Base-by-base conservation (phyloP, 2,888 invertebrate species). In the Watsonalla binaria region DNA sequence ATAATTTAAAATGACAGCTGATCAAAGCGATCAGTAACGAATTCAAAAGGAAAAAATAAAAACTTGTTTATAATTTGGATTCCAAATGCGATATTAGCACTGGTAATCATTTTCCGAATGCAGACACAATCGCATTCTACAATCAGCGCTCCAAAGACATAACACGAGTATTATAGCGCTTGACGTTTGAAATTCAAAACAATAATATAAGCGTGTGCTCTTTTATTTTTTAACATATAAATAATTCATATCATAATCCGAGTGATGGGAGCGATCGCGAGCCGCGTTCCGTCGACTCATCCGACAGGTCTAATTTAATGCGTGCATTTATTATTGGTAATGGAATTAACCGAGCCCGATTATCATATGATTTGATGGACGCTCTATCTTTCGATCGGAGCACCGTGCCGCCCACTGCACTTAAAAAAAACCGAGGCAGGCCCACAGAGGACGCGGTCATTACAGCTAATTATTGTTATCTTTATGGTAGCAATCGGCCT, bases 331-430 rank as follows among this genome's bases (percentile, higher is more conserved):
- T 89, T 88, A 90, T 88, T 88, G 85, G 84, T 86, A 89, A 89
- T 89, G 88, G 90, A 90, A 90, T 90, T 90, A 90, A 90, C 90
- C 74, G 84, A 76, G 81, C 71, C 87, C 88, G 90, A 90, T 90
- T 90, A 90, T 90, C 90, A 88, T 90, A 87, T 82, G 86, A 86
- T 88, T 87, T 90, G 90, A 90, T 90, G 89, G 89, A 88, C 86
- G 84, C 82, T 79, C 88, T 90, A 90, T 90, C 90, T 83, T 68
- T 74, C 65, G 78, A 90, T 90, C 89, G 68, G 65, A 62, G 72
- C 70, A 68, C 69, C 72, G 78, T 74, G 78, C 87, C 86, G 84
- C 87, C 86, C 87, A 84, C 83, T 73, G 82, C 77, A 82, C 80
- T 80, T 76, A 76, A 82, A 87, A 81, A 80, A 82, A 80, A 76